These are phyloP conservation scores for Mirounga angustirostris DNA, from an alignment of 2,113 vertebrate genomes.

Conservation along the genomic window DNA sequence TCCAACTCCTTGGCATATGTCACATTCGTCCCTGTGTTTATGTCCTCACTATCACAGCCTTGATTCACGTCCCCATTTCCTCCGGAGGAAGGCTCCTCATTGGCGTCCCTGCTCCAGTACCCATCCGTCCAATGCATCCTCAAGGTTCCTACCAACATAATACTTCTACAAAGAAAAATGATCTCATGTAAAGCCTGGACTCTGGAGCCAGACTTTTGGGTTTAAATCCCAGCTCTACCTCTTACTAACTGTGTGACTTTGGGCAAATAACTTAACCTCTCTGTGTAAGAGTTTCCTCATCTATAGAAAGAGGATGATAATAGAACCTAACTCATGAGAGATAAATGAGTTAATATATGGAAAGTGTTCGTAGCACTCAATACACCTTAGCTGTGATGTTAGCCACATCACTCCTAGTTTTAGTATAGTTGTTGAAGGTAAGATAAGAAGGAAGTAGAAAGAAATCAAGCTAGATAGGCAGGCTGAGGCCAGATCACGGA, in stretches of 20 bases:
- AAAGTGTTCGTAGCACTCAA: background rate
- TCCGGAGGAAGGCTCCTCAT: background rate
- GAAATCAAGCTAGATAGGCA: background rate
- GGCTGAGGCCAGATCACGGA: background rate
- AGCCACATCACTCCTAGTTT: background rate
- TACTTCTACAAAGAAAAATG: conserved; percentile 21
- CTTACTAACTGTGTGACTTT: background rate
- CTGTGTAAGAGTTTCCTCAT: background rate
- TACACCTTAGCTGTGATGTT: background rate
- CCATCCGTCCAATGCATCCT: background rate
- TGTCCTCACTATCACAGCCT: background rate
- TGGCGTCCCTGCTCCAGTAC: background rate
- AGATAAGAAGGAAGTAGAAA: background rate
- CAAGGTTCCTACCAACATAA: background rate
- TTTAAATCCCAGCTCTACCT: conserved; percentile 9
- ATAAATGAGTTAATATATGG: background rate
- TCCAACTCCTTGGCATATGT: background rate
- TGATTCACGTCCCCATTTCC: background rate
- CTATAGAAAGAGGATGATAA: background rate
- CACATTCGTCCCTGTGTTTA: background rate
- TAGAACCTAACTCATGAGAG: background rate
- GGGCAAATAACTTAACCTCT: background rate
- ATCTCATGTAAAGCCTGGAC: background rate
- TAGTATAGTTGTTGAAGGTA: background rate
- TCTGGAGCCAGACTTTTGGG: background rate